These are phyloP conservation scores for Channa argus DNA, from an alignment of 2,113 vertebrate genomes.

Conservation along the genomic window DNA sequence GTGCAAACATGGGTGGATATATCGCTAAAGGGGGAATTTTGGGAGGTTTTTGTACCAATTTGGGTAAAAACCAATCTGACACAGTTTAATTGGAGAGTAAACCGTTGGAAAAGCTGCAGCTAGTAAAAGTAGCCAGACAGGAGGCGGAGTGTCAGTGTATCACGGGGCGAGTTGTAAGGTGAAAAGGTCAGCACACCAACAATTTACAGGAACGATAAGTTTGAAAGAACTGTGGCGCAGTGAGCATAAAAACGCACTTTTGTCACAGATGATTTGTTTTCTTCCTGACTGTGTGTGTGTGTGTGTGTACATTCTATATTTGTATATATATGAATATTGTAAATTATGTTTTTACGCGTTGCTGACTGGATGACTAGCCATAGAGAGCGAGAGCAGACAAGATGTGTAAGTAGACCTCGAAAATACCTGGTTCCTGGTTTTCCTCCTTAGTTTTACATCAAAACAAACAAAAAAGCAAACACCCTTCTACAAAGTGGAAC, in stretches of 20 bases:
- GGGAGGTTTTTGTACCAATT: slow-evolving; percentile 1
- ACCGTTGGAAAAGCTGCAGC: neutral
- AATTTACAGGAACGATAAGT: slow-evolving; percentile 26
- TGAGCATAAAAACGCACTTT: slow-evolving; percentile 1
- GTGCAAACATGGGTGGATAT: neutral
- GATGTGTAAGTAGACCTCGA: neutral
- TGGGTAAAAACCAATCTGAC: neutral
- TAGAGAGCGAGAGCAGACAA: neutral
- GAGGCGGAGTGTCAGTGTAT: neutral
- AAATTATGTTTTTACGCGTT: slow-evolving; percentile 77
- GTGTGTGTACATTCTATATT: slow-evolving; percentile 66
- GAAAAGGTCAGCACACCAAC: slow-evolving; percentile 4
- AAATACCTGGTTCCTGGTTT: no score
- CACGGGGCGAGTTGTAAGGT: neutral
- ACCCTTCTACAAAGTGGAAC: no score
- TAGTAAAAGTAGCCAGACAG: neutral
- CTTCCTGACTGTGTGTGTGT: slow-evolving; percentile 30
- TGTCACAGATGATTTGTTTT: slow-evolving; percentile 41
- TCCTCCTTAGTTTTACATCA: neutral
- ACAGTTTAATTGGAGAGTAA: no score
- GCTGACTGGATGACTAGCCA: slow-evolving; percentile 54
- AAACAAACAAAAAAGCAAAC: neutral
- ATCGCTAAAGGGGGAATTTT: neutral
- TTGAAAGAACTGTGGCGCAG: slow-evolving; percentile 18
- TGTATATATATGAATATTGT: slow-evolving; percentile 83